Conservation (phyloP, 2,888 invertebrate species). For the Miltochrista miniata region DNA sequence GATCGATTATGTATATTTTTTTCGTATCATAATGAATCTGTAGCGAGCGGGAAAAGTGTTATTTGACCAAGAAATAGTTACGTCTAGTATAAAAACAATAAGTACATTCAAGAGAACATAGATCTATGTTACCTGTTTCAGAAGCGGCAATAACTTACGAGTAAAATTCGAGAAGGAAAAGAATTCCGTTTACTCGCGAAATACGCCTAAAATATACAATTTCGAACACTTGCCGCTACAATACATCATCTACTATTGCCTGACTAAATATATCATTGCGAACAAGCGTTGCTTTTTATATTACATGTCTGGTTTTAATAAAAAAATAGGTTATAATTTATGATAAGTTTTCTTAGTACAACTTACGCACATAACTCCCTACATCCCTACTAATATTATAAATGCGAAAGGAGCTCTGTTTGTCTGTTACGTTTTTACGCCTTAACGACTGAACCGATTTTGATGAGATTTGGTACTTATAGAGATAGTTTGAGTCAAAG, state of each 20-base stretch:
- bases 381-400: slow-evolving; percentile 6
- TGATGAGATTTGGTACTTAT: too few species aligned
- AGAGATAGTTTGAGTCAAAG: too few species aligned
- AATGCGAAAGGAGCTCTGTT: too few species aligned
- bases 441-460: too few species aligned
- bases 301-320: background rate
- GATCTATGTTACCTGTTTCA: slow-evolving; percentile 19
- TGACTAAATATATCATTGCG: slow-evolving; percentile 6
- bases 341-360: background rate
- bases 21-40: too few species aligned
- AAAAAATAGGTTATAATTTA: background rate
- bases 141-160: slow-evolving; percentile 21
- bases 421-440: too few species aligned
- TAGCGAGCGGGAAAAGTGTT: too few species aligned
- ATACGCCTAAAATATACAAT: slow-evolving; percentile 36
- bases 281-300: background rate
- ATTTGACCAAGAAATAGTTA: too few species aligned
- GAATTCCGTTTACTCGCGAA: slow-evolving; percentile 6
- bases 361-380: background rate
- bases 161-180: slow-evolving; percentile 1
- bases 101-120: background rate
- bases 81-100: too few species aligned
- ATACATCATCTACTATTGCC: slow-evolving; percentile 28
- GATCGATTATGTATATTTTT: too few species aligned
- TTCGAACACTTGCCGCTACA: slow-evolving; percentile 23